Conservation (phyloP, 2,888 invertebrate genomes). For the Drosophila mimica region DNA sequence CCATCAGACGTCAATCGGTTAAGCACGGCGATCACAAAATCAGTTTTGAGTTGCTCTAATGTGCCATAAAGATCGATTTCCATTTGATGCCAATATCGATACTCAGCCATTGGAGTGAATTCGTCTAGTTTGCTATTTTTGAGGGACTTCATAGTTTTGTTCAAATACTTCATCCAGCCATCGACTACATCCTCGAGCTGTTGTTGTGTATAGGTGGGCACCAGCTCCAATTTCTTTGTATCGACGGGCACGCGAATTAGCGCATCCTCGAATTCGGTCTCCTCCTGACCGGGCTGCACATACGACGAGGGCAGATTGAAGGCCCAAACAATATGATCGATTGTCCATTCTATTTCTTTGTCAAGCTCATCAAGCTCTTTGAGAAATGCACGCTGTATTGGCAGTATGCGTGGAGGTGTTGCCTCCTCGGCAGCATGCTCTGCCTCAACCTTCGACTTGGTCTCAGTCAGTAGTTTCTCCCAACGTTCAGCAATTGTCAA, state of each 20-base stretch:
- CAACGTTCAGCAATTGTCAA: slow-evolving; percentile 87
- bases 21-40: slow-evolving; percentile 84
- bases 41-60: slow-evolving; percentile 92
- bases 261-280: slow-evolving; percentile 83
- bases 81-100: slow-evolving; percentile 93
- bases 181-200: slow-evolving; percentile 86
- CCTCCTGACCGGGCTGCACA: slow-evolving; percentile 83
- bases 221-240: slow-evolving; percentile 73
- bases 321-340: slow-evolving; percentile 83
- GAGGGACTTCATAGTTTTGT: slow-evolving; percentile 82
- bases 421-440: slow-evolving; percentile 73
- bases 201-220: slow-evolving; percentile 83
- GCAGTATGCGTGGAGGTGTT: slow-evolving; percentile 70
- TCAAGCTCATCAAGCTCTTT: slow-evolving; percentile 86
- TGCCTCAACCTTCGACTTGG: slow-evolving; percentile 85
- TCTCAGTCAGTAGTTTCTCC: slow-evolving; percentile 86
- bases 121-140: slow-evolving; percentile 87
- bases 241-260: slow-evolving; percentile 83
- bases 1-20: slow-evolving; percentile 58
- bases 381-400: slow-evolving; percentile 77
- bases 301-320: slow-evolving; percentile 84
- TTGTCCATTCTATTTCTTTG: slow-evolving; percentile 86
- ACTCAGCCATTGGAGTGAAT: slow-evolving; percentile 93
- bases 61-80: slow-evolving; percentile 91
- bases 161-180: slow-evolving; percentile 86